These are phyloP conservation scores for Lampris megalopsis DNA, from an alignment of 2,113 vertebrate species.

Conservation along the genomic window DNA sequence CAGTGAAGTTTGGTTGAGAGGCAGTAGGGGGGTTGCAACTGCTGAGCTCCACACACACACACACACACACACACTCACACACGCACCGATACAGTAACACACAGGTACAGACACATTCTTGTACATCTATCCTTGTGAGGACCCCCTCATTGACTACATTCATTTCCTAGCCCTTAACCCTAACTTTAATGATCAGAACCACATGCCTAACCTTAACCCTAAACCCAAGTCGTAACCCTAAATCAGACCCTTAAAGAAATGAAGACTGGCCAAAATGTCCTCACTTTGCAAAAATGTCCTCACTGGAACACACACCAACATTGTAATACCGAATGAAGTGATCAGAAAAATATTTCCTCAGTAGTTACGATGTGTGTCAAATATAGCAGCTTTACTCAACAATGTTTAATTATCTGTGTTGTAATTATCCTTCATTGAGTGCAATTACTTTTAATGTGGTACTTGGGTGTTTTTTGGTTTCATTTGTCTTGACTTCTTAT, in stretches of 20 bases:
- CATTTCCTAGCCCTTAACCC: too few relatives aligned
- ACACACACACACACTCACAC: conserved; percentile 10
- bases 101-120: conserved; percentile 13
- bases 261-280: too few relatives aligned
- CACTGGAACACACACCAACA: too few relatives aligned
- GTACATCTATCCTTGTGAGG: too few relatives aligned
- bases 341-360: conserved; percentile 15
- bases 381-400: background rate
- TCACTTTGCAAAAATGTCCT: too few relatives aligned
- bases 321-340: background rate
- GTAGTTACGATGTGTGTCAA: background rate
- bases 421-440: conserved; percentile 2
- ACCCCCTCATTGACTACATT: too few relatives aligned
- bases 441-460: conserved; percentile 4
- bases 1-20: conserved; percentile 69
- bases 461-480: background rate
- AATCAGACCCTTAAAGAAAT: too few relatives aligned
- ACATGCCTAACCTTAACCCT: too few relatives aligned
- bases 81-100: conserved; percentile 29
- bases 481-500: background rate
- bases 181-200: too few relatives aligned
- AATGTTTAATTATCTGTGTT: conserved; percentile 1
- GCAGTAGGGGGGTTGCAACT: conserved; percentile 41
- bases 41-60: conserved; percentile 38
- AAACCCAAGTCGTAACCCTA: too few relatives aligned